phyloP scores from a whole-genome alignment of 2,888 invertebrate genomes.

The Lathronympha strigana region DNA sequence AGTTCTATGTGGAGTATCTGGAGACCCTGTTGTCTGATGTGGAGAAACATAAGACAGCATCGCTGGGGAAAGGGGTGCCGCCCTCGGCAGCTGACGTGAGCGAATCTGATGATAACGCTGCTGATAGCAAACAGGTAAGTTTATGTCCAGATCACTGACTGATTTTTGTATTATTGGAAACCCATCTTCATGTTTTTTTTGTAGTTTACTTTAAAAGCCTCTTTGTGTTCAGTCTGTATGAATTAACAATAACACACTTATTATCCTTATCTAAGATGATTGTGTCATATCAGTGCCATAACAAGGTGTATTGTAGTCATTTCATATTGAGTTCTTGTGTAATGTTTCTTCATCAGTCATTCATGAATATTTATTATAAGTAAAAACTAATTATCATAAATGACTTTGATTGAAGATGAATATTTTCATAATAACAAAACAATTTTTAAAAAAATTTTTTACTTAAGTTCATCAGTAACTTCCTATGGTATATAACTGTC shows the following conservation, averaged over 20 bases:
- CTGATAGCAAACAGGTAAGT: slow-evolving; percentile 78
- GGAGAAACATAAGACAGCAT: slow-evolving; percentile 89
- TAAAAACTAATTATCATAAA: neutral
- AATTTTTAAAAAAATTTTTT: neutral
- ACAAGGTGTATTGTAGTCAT: slow-evolving; percentile 27
- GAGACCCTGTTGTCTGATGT: slow-evolving; percentile 93
- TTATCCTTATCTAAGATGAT: slow-evolving; percentile 41
- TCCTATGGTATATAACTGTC: slow-evolving; percentile 5
- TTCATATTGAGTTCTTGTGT: slow-evolving; percentile 15
- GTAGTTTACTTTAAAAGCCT: slow-evolving; percentile 13
- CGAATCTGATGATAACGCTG: slow-evolving; percentile 74
- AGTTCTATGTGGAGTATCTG: slow-evolving; percentile 95
- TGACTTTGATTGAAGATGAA: neutral
- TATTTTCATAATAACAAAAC: neutral
- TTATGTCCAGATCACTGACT: slow-evolving; percentile 45
- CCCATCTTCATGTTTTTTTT: neutral
- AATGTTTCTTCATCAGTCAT: slow-evolving; percentile 2
- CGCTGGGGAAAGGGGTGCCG: slow-evolving; percentile 79
- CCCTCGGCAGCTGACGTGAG: slow-evolving; percentile 76
- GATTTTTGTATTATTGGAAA: slow-evolving; percentile 15
- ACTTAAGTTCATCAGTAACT: neutral
- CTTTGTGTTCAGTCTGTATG: slow-evolving; percentile 29
- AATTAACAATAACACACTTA: slow-evolving; percentile 36
- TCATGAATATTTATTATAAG: neutral
- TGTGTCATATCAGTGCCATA: slow-evolving; percentile 40